These are phyloP conservation scores for Lacerta viridis DNA, from an alignment of 2,797 vertebrate species.

Conservation along the genomic window DNA sequence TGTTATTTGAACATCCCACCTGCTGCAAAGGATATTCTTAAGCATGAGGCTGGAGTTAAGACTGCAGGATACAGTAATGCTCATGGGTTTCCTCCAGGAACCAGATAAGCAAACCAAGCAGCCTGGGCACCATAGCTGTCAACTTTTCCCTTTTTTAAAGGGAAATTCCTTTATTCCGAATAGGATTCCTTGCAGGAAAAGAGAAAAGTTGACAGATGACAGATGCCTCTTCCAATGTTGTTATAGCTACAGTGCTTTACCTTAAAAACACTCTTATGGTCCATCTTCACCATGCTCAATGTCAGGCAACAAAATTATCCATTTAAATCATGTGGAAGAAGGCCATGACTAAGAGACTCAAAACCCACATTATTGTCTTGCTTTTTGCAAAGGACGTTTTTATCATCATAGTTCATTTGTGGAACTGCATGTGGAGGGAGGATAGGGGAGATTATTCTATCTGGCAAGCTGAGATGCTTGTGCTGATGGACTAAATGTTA, in stretches of 20 bases:
- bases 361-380: neutral
- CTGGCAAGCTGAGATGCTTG: no score
- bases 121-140: neutral
- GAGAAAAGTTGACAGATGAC: no score
- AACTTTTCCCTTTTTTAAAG: no score
- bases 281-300: neutral
- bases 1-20: no score
- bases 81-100: neutral
- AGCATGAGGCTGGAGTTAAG: neutral
- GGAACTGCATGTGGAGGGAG: neutral
- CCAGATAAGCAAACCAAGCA: neutral
- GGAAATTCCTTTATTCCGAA: no score
- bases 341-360: neutral
- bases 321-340: neutral
- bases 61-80: neutral
- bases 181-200: no score
- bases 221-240: neutral
- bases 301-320: neutral
- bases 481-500: no score
- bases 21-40: neutral
- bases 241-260: neutral
- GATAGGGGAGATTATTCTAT: no score
- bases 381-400: neutral
- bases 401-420: neutral
- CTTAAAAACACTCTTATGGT: neutral